phyloP scores from a whole-genome alignment of 2,113 vertebrate species.

The Etia nguti region DNA sequence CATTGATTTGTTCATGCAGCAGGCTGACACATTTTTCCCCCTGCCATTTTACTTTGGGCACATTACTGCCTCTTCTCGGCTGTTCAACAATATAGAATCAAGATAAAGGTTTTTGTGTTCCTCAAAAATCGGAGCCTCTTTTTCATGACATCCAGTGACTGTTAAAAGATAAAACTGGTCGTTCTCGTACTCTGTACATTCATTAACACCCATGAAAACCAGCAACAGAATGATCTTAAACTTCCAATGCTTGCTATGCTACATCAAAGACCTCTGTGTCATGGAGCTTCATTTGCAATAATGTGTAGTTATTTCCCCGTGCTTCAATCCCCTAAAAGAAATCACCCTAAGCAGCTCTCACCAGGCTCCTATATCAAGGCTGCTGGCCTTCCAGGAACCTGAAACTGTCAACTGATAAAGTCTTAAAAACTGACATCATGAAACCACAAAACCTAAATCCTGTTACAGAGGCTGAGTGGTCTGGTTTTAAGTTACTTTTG shows the following conservation, averaged over 20 bases:
- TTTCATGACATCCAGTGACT: neutral
- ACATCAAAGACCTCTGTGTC: neutral
- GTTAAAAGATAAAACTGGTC: neutral
- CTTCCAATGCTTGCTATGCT: neutral
- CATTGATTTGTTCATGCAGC: slow-evolving; percentile 21
- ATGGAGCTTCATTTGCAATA: neutral
- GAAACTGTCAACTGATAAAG: neutral
- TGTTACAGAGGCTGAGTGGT: neutral
- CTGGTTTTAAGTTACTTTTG: neutral
- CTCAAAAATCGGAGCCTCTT: neutral
- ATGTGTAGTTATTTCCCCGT: neutral
- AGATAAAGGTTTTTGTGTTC: neutral
- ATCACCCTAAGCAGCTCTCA: neutral
- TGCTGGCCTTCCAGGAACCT: neutral
- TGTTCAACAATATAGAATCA: neutral
- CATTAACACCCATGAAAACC: neutral
- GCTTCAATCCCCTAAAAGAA: neutral
- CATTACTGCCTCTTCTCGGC: neutral
- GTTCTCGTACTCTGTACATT: neutral
- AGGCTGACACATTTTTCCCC: neutral
- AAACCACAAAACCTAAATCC: neutral
- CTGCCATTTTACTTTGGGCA: neutral
- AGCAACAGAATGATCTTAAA: neutral
- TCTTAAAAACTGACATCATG: neutral
- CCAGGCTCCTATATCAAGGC: neutral